Base-by-base conservation (phyloP, 1,140 invertebrate genomes). In the Neodiprion lecontei region DNA sequence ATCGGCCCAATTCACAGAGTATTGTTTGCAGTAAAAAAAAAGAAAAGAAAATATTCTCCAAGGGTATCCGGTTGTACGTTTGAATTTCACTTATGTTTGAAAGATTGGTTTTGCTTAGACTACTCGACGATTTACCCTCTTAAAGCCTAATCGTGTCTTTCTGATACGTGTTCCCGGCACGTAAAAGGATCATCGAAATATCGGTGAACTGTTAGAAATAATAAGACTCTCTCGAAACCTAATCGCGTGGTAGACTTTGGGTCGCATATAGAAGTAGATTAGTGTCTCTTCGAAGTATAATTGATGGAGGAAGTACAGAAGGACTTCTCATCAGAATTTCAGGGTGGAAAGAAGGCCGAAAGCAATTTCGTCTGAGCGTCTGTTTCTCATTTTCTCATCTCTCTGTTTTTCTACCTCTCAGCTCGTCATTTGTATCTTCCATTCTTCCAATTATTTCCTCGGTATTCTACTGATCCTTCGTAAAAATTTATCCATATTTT, bases 301-400 rank as follows among this genome's bases (percentile, higher is more conserved):
- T 61, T n/a, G n/a, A 61, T 61, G 11, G 53, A 40, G 28, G 28
- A 40, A 40, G 53, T 61, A 61, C 0, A 14, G n/a, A 61, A 61
- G 53, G 53, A 17, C 53, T 61, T 61, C 11, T 61, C 53, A 61
- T 14, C 11, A 17, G 11, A 61, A 14, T 17, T 61, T 61, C 11
- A 61, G 53, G 53, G 11, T 61, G 53, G 53, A 61, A 61, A 0
- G n/a, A 12, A 61, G 53, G n/a, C 7, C n/a, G 11, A 61, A 61
- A 61, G 53, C 53, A 61, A 61, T 61, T 61, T 61, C 53, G 53
- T 9, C 53, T 61, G n/a, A 17, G 53, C 53, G n/a, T 61, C 53
- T 61, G 53, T 61, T 61, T 61, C 53, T 61, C 53, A 61, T 61
- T 61, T 61, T 61, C 53, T 61, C 53, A 61, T 61, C 4, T 7